Conservation (phyloP, 2,888 invertebrate genomes). For the Protophormia terraenovae region DNA sequence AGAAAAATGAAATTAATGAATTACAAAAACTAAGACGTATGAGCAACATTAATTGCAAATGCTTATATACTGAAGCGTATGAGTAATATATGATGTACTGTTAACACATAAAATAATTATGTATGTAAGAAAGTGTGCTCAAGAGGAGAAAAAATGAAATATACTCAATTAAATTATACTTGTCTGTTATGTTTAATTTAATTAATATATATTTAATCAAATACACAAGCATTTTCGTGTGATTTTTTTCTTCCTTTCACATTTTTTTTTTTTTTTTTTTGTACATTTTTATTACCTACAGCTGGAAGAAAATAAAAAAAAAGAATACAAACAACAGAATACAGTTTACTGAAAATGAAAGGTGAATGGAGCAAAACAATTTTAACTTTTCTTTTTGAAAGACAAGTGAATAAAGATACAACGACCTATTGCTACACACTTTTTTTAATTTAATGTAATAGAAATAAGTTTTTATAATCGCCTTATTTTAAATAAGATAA, state of each 20-base stretch:
- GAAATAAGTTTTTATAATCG: too few relatives aligned
- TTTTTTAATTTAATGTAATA: not conserved
- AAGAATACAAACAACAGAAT: not conserved
- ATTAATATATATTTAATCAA: slow-evolving; percentile 56
- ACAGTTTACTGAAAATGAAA: not conserved
- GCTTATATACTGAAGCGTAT: not conserved
- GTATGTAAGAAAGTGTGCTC: not conserved
- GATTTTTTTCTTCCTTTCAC: too few relatives aligned
- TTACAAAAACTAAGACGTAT: not conserved
- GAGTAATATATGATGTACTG: not conserved
- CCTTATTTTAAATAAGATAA: too few relatives aligned
- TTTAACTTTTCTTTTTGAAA: not conserved
- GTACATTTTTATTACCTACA: not conserved
- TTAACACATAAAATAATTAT: not conserved
- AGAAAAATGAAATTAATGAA: not conserved
- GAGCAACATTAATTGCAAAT: not conserved
- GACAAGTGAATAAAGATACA: not conserved
- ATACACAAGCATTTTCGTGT: not conserved
- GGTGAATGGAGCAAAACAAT: not conserved
- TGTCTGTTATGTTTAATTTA: slow-evolving; percentile 40
- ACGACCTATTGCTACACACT: not conserved
- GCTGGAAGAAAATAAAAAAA: not conserved
- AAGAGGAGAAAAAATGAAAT: not conserved
- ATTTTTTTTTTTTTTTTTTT: not conserved
- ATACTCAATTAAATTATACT: slow-evolving; percentile 15